Evolutionary conservation across 2,113 vertebrate genomes (phyloP).

Genomic region (Sorex araneus): DNA sequence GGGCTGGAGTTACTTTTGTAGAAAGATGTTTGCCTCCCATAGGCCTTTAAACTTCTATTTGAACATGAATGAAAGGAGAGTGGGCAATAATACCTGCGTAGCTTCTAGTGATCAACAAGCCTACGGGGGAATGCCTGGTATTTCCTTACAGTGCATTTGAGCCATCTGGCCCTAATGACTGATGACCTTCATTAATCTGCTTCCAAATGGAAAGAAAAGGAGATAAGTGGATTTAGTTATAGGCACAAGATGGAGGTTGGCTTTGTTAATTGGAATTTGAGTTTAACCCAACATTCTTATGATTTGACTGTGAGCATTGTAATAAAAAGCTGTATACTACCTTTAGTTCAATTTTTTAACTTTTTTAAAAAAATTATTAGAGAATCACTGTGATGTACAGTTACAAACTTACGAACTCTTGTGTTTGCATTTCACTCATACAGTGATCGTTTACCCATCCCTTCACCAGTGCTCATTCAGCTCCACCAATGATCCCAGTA

Average conservation of each 20-base stretch:
- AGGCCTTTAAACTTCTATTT: constrained; percentile 36
- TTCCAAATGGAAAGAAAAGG: constrained; percentile 70
- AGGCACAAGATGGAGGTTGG: constrained; percentile 29
- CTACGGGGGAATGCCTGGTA: constrained; percentile 26
- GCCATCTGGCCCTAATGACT: constrained; percentile 32
- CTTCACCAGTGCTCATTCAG: no score
- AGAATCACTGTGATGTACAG: no score
- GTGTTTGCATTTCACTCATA: no score
- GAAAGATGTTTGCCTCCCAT: not conserved
- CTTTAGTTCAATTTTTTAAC: no score
- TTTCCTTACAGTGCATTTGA: constrained; percentile 74
- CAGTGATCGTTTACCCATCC: no score
- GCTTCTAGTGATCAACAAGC: constrained; percentile 49
- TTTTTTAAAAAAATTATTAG: no score
- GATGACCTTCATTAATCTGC: constrained; percentile 70
- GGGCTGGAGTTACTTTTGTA: not conserved
- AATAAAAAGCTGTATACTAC: constrained; percentile 38
- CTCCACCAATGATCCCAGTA: no score
- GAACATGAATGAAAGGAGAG: constrained; percentile 59
- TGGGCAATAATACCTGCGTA: not conserved
- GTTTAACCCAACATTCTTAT: constrained; percentile 56
- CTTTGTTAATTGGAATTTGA: constrained; percentile 50
- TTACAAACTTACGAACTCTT: no score
- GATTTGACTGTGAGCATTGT: constrained; percentile 65
- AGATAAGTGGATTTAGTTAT: constrained; percentile 56